Conservation (phyloP, 2,797 vertebrate species). For the Platyrinchus mystaceus region DNA sequence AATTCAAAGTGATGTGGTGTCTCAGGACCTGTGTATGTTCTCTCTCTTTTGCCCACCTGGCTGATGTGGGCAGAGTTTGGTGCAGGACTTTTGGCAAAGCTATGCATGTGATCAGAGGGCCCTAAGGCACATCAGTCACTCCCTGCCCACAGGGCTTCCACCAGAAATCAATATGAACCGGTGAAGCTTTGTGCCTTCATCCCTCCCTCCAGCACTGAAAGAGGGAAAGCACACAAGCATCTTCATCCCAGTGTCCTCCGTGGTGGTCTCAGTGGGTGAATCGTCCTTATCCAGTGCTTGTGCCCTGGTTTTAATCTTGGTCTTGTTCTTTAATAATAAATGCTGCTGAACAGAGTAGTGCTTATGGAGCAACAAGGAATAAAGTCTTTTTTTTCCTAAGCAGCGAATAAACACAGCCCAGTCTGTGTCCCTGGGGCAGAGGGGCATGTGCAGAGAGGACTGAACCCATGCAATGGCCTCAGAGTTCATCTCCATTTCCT, state of each 20-base stretch:
- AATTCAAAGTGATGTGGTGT: background rate
- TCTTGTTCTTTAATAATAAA: constrained; percentile 32
- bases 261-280: background rate
- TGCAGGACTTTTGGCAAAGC: background rate
- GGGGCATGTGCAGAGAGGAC: background rate
- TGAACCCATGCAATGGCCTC: fast-evolving
- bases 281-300: background rate
- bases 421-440: background rate
- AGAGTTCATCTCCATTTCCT: background rate
- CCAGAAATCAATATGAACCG: fast-evolving
- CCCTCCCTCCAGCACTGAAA: background rate
- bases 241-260: background rate
- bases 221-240: background rate
- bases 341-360: background rate
- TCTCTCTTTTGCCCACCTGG: background rate
- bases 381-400: background rate
- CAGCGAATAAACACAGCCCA: background rate
- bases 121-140: background rate
- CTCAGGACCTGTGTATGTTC: background rate
- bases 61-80: background rate
- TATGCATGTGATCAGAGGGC: background rate
- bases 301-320: background rate
- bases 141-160: background rate
- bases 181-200: background rate
- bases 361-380: background rate